phyloP scores from a whole-genome alignment of 2,113 vertebrate species.

The Ptilonorhynchus violaceus region DNA sequence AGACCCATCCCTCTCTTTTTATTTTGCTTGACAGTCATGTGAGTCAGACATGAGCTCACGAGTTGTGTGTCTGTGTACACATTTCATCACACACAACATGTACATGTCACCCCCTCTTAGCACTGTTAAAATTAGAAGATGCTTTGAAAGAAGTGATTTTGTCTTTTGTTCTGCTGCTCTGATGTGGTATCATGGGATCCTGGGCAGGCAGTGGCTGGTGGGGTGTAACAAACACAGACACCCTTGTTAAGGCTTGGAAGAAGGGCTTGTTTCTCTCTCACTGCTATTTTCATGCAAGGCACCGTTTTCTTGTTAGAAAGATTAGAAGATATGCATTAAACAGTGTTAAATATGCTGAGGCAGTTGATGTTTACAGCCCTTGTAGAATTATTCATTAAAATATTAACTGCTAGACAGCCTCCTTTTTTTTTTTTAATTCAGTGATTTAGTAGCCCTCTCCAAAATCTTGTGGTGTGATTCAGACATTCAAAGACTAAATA shows the following conservation, averaged over 20 bases:
- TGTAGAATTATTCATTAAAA: slow-evolving; percentile 22
- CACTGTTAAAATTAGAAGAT: neutral
- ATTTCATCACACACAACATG: neutral
- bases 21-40: neutral
- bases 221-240: neutral
- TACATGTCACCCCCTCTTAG: neutral
- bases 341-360: neutral
- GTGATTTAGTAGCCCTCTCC: neutral
- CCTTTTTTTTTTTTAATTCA: neutral
- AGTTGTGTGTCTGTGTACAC: neutral
- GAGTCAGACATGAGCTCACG: neutral
- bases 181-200: neutral
- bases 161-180: neutral
- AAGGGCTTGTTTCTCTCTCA: neutral
- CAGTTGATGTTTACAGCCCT: neutral
- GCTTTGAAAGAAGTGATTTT: neutral
- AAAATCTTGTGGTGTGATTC: neutral
- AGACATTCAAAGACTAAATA: neutral
- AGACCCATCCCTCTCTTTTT: neutral
- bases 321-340: neutral
- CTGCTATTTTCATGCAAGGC: neutral
- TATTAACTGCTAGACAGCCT: slow-evolving; percentile 18
- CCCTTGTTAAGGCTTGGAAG: neutral
- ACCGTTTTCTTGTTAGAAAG: neutral
- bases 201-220: neutral